These are phyloP conservation scores for Holacanthus passer DNA, from an alignment of 2,113 vertebrate species.

Conservation along the genomic window DNA sequence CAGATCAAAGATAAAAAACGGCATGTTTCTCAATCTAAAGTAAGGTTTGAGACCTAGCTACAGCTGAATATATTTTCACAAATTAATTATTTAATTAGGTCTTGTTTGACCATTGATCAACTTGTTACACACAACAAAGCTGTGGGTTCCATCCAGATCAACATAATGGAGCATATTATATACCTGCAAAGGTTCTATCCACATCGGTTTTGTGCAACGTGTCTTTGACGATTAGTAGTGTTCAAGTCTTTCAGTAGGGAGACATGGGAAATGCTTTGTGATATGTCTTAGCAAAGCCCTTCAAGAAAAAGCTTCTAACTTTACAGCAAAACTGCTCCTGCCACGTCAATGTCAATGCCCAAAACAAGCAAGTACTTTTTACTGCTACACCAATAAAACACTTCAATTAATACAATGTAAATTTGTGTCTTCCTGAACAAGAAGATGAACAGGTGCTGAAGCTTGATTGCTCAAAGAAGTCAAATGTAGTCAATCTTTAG, in stretches of 20 bases:
- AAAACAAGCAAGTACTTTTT: not conserved
- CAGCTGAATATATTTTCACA: not conserved
- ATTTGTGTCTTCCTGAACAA: conserved; percentile 1
- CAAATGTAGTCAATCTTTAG: not conserved
- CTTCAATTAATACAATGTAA: conserved; percentile 9
- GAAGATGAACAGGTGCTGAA: conserved; percentile 4
- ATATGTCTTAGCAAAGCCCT: conserved; percentile 41
- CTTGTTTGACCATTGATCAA: not conserved
- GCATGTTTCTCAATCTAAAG: not conserved
- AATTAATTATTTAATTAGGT: not conserved
- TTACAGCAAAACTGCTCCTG: not conserved
- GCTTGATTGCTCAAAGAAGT: not conserved
- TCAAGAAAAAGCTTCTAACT: conserved; percentile 7
- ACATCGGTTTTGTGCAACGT: not conserved
- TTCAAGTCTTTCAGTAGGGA: not conserved
- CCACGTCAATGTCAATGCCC: not conserved
- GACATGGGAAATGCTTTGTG: not conserved
- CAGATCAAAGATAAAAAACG: not conserved
- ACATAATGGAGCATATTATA: not conserved
- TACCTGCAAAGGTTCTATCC: not conserved
- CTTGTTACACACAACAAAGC: not conserved
- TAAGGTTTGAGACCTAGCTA: not conserved
- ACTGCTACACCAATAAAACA: conserved; percentile 21
- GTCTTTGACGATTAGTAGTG: not conserved
- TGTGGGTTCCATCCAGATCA: not conserved